Percentiles rank a stretch among this genome's conserved stretches.
These are phyloP conservation scores for Marmota monax DNA, from an alignment of 2,113 vertebrate genomes.

Conservation along the genomic window DNA sequence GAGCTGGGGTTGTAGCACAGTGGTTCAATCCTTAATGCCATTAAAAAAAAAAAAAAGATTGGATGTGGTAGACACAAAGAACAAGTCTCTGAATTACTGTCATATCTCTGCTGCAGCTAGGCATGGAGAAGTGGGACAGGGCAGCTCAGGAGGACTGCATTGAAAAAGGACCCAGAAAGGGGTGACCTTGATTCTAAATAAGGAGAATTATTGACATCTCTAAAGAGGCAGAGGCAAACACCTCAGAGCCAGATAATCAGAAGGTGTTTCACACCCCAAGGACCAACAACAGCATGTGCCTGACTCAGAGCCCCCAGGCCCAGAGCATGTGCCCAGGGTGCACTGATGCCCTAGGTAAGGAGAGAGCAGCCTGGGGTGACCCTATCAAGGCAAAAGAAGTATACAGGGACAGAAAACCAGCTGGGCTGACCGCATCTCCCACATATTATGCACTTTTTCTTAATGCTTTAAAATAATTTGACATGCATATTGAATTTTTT, in stretches of 20 bases:
- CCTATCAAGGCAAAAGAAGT: fast-evolving
- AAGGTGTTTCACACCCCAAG: neutral
- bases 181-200: neutral
- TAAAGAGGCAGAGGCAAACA: neutral
- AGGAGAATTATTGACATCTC: neutral
- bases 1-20: no score
- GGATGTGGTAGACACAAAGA: neutral
- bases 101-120: neutral
- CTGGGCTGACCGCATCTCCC: neutral
- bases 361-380: neutral
- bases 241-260: neutral
- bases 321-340: neutral
- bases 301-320: neutral
- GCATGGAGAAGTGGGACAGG: neutral
- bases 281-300: neutral
- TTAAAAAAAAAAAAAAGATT: no score
- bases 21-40: no score
- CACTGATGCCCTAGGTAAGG: no score
- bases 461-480: neutral
- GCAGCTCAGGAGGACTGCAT: neutral
- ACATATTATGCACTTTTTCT: neutral
- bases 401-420: neutral
- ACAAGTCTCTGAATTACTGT: neutral
- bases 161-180: neutral
- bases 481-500: neutral